A percentile compares a stretch with the other conserved stretches of the same genome.
Conservation (phyloP, 2,888 invertebrate genomes). For the Pandemis cinnamomeana region DNA sequence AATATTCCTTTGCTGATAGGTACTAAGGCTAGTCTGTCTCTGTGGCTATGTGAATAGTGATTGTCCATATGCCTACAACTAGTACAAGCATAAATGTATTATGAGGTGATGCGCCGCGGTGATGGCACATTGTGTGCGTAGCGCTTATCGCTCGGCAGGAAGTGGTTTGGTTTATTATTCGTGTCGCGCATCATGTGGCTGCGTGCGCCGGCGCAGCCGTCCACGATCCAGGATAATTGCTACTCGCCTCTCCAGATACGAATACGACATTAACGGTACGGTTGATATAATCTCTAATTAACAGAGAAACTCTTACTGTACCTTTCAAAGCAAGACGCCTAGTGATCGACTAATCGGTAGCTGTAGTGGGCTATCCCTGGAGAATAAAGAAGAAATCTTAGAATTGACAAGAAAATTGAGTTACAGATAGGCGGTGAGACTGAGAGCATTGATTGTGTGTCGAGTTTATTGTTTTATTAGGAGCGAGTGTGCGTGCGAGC, state of each 20-base stretch:
- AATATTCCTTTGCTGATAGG: background rate
- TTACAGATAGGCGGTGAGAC: slow-evolving; percentile 36
- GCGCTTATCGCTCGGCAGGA: slow-evolving; percentile 81
- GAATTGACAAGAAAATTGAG: slow-evolving; percentile 17
- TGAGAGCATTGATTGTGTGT: slow-evolving; percentile 51
- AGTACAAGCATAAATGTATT: slow-evolving; percentile 18
- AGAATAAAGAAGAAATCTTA: background rate
- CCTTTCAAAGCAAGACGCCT: slow-evolving; percentile 56
- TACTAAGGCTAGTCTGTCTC: slow-evolving; percentile 8
- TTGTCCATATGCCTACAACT: slow-evolving; percentile 17
- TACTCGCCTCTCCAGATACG: slow-evolving; percentile 55
- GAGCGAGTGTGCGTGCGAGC: slow-evolving; percentile 50
- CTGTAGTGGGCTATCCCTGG: slow-evolving; percentile 49
- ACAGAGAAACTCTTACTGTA: slow-evolving; percentile 54
- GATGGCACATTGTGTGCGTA: slow-evolving; percentile 58
- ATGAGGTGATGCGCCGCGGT: slow-evolving; percentile 26
- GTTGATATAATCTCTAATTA: slow-evolving; percentile 73
- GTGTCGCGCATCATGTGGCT: slow-evolving; percentile 79
- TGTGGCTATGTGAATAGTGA: background rate
- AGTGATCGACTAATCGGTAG: slow-evolving; percentile 51
- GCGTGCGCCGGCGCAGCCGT: slow-evolving; percentile 66
- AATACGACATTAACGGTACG: slow-evolving; percentile 71
- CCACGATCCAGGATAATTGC: slow-evolving; percentile 71
- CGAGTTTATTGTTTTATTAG: slow-evolving; percentile 59
- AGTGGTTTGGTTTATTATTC: slow-evolving; percentile 83